Evolutionary conservation across 2,113 vertebrate genomes (phyloP).

Genomic region (Cebus imitator): DNA sequence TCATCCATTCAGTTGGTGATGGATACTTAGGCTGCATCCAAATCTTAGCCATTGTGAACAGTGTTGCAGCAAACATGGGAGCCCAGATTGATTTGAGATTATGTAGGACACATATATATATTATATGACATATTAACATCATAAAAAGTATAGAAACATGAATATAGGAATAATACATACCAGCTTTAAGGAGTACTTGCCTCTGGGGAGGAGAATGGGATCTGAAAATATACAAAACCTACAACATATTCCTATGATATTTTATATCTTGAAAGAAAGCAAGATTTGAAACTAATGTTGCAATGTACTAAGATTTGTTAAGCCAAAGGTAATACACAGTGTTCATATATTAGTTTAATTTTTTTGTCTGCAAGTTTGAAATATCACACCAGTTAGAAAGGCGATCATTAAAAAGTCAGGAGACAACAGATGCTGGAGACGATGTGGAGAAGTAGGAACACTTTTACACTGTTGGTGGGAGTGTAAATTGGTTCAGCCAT

Average conservation of each 20-base stretch:
- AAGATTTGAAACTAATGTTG: not conserved
- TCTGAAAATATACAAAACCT: not conserved
- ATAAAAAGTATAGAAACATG: not conserved
- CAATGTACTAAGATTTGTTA: not conserved
- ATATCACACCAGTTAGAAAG: not conserved
- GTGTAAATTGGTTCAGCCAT: too few relatives aligned
- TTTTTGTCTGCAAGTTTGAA: not conserved
- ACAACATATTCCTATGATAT: not conserved
- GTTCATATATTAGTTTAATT: not conserved
- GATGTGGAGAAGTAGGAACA: too few relatives aligned
- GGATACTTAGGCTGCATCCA: too few relatives aligned
- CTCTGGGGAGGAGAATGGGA: not conserved
- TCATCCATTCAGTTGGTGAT: too few relatives aligned
- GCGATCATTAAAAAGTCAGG: too few relatives aligned
- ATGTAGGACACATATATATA: not conserved
- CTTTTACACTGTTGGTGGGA: too few relatives aligned
- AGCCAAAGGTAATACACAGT: not conserved
- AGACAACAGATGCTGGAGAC: too few relatives aligned
- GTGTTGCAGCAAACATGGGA: too few relatives aligned
- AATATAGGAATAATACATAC: not conserved
- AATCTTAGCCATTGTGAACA: too few relatives aligned
- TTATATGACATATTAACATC: not conserved
- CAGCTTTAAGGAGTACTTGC: not conserved
- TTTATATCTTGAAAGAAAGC: constrained; percentile 2
- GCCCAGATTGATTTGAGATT: not conserved